Conservation (phyloP, 2,797 vertebrate genomes). For the Pteropus rufus region DNA sequence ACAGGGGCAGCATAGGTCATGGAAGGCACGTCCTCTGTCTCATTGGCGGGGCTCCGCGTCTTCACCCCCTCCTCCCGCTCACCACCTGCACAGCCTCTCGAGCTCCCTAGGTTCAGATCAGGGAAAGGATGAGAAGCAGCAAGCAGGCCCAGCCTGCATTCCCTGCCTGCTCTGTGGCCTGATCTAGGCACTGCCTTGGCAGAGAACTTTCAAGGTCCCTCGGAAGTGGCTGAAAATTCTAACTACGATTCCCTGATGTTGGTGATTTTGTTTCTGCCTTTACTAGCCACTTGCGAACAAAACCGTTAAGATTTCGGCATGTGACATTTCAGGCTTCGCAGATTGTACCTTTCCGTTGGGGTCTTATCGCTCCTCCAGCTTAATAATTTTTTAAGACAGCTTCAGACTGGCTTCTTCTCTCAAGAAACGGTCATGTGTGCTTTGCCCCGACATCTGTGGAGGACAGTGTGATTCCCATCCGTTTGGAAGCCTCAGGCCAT, state of each 20-base stretch:
- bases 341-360: background rate
- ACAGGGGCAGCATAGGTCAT: fast-evolving
- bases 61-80: background rate
- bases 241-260: background rate
- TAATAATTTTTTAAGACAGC: background rate
- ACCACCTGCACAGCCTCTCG: fast-evolving
- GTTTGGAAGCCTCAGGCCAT: background rate
- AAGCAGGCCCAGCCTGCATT: background rate
- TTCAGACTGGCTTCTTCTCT: background rate
- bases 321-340: background rate
- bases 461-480: background rate
- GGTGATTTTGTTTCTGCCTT: background rate
- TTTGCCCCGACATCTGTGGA: background rate
- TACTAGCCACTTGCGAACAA: background rate
- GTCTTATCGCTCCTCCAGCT: background rate
- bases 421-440: background rate
- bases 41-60: background rate
- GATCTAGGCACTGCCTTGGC: background rate
- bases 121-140: background rate
- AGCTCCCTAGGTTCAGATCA: background rate
- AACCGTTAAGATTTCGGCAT: background rate
- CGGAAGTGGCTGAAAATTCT: background rate
- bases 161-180: fast-evolving
- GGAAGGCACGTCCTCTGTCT: fast-evolving
- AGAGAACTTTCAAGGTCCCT: background rate